These are phyloP conservation scores for Augochlorella aurata DNA, from an alignment of 2,888 invertebrate species.

Conservation along the genomic window DNA sequence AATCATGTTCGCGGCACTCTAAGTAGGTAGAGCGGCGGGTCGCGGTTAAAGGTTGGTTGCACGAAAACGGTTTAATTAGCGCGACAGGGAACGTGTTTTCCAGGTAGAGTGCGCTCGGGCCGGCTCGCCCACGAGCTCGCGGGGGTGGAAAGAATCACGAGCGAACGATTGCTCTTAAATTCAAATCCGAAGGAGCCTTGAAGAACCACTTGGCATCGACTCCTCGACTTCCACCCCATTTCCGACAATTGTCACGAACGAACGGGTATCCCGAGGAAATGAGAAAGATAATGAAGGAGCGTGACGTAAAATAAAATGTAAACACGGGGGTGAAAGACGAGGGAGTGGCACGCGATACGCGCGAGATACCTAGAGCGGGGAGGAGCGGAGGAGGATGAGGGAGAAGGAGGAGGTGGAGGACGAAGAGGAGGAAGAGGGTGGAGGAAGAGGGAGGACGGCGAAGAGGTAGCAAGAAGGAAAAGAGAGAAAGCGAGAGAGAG, in stretches of 20 bases:
- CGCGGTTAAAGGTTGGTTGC: not conserved
- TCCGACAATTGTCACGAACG: conserved; percentile 71
- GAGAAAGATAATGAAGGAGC: conserved; percentile 75
- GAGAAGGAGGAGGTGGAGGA: conserved; percentile 21
- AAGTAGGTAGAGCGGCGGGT: not conserved
- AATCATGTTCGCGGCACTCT: not conserved
- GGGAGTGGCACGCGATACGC: conserved; percentile 50
- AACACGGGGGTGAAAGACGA: conserved; percentile 66
- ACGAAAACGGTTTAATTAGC: not conserved
- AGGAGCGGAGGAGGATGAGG: conserved; percentile 15
- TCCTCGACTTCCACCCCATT: conserved; percentile 70
- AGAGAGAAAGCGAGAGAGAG: conserved; percentile 16
- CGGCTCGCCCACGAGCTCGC: conserved; percentile 1
- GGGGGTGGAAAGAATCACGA: conserved; percentile 28
- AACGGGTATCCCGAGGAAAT: conserved; percentile 70
- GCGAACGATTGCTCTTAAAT: conserved; percentile 59
- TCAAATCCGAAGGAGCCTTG: conserved; percentile 59
- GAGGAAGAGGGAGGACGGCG: conserved; percentile 26
- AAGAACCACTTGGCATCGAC: conserved; percentile 66
- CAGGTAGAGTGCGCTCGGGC: not conserved
- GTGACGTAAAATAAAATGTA: conserved; percentile 76
- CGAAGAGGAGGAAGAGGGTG: conserved; percentile 34
- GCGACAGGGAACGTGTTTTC: conserved; percentile 11
- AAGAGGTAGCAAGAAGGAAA: not conserved
- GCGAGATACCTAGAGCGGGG: conserved; percentile 29